Evolutionary conservation across 2,888 invertebrate species (phyloP).

Genomic region (Serripes groenlandicus): DNA sequence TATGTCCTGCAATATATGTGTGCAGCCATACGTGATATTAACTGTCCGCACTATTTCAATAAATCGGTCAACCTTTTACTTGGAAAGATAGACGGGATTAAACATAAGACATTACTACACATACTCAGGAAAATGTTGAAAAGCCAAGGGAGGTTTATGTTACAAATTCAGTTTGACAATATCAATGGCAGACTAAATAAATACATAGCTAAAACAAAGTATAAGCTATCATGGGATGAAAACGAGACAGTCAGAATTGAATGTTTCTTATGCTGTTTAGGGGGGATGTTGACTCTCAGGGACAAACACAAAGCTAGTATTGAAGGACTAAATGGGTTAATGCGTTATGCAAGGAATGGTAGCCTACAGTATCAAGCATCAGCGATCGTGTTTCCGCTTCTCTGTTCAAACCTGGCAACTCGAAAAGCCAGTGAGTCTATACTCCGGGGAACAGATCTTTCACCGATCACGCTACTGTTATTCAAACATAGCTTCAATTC

Average conservation of each 20-base stretch:
- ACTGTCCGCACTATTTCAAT: slow-evolving; percentile 33
- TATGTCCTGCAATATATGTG: not conserved
- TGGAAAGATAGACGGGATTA: not conserved
- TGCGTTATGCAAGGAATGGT: not conserved
- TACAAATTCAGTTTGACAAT: not conserved
- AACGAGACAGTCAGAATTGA: not conserved
- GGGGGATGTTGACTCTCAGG: not conserved
- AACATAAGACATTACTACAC: not conserved
- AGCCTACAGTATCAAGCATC: not conserved
- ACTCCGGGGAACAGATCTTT: not conserved
- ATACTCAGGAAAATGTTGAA: not conserved
- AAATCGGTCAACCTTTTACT: slow-evolving; percentile 19
- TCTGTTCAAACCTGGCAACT: not conserved
- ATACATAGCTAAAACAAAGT: not conserved
- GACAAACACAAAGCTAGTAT: not conserved
- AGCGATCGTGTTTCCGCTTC: not conserved
- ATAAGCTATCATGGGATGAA: not conserved
- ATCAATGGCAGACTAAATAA: not conserved
- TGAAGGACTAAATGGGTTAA: not conserved
- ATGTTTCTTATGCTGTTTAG: too few species aligned
- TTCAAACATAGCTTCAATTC: not conserved
- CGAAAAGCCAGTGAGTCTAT: not conserved
- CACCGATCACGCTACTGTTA: not conserved
- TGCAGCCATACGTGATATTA: not conserved
- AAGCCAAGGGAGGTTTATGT: not conserved